A percentile compares a stretch with the other conserved stretches of the same genome.
Conservation (phyloP, 1,140 invertebrate species). For the Panagrolaimus sp. region DNA sequence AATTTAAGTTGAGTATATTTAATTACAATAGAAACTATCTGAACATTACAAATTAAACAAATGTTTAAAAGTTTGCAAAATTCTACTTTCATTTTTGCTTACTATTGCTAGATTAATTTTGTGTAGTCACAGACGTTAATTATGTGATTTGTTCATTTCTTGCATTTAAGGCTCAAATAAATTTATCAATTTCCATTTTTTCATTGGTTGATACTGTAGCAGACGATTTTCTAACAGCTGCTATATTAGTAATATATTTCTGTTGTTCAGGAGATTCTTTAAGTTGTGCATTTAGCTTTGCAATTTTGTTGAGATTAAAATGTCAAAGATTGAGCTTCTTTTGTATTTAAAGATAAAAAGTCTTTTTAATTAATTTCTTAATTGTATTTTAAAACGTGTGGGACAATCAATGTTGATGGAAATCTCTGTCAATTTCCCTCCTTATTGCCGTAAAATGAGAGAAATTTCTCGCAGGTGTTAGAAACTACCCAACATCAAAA, state of each 20-base stretch:
- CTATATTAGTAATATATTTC: not conserved
- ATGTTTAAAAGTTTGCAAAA: no score
- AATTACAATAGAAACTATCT: no score
- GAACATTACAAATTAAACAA: no score
- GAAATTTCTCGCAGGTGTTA: no score
- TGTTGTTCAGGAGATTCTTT: not conserved
- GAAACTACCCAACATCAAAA: no score
- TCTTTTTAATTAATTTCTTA: no score
- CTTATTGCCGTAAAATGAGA: not conserved
- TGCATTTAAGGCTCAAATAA: conserved; percentile 8
- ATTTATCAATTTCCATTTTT: conserved; percentile 16
- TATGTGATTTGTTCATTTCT: conserved; percentile 12
- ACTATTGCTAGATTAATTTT: no score
- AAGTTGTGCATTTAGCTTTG: not conserved
- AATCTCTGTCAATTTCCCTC: no score
- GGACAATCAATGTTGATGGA: no score
- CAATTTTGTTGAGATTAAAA: not conserved
- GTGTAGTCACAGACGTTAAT: not conserved
- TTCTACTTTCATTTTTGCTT: no score
- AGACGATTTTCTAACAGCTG: not conserved
- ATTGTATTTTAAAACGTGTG: no score
- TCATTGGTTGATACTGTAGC: not conserved
- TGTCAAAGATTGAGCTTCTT: not conserved
- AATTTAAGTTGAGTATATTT: no score
- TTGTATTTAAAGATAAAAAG: not conserved